These are phyloP conservation scores for Bos taurus DNA, from an alignment of 2,113 vertebrate genomes.

Conservation along the genomic window ARS-UCD2.0 NC_037330.1:20341001-20341500, in stretches of 20 bases:
- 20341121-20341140: background rate
- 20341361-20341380: background rate
- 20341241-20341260: background rate
- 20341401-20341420: background rate
- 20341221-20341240: background rate
- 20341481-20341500: background rate
- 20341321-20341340: background rate
- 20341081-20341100: background rate
- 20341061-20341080: background rate
- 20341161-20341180: background rate
- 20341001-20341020: background rate
- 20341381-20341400: background rate
- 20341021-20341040: background rate
- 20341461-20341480: conserved; percentile 4
- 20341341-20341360: background rate
- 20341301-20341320: background rate
- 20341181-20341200: background rate
- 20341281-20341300: background rate
- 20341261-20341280: background rate
- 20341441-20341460: background rate
- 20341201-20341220: conserved; percentile 9
- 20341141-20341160: background rate
- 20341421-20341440: background rate
- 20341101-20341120: background rate
- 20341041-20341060: background rate